Evolutionary conservation across 2,797 vertebrate species (phyloP).

Genomic region (Scyliorhinus canicula): DNA sequence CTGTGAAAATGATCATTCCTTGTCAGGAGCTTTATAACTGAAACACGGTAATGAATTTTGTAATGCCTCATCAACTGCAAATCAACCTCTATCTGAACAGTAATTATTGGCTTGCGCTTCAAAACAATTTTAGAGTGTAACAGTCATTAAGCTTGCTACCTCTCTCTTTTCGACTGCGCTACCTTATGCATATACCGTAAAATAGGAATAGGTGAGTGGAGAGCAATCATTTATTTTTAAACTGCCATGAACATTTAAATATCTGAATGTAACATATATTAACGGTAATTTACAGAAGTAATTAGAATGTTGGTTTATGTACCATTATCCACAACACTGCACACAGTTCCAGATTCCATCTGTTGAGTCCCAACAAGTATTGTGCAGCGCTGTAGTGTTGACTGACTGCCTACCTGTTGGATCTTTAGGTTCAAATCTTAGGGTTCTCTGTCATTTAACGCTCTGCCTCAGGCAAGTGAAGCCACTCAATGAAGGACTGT

Average conservation of each 20-base stretch:
- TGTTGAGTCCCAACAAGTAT: neutral
- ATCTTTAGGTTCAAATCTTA: neutral
- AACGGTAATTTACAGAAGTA: neutral
- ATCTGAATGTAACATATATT: neutral
- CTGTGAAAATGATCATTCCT: conserved; percentile 21
- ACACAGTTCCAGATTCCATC: conserved; percentile 24
- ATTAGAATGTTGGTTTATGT: neutral
- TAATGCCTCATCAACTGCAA: conserved; percentile 28
- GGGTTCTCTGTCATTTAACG: neutral
- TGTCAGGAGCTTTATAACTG: conserved; percentile 19
- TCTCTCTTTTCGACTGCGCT: neutral
- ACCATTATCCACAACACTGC: neutral
- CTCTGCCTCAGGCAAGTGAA: neutral
- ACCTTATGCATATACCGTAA: neutral
- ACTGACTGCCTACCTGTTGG: neutral
- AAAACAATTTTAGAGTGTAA: conserved; percentile 12
- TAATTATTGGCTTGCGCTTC: conserved; percentile 20
- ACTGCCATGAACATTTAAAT: neutral
- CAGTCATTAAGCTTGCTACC: neutral
- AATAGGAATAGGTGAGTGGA: neutral
- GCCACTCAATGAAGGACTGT: neutral
- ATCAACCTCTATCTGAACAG: neutral
- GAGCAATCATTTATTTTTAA: conserved; percentile 3
- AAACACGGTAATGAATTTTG: conserved; percentile 22
- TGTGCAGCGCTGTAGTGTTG: neutral